Base-by-base conservation (phyloP, 2,888 invertebrate species). In the Notodonta dromedarius region DNA sequence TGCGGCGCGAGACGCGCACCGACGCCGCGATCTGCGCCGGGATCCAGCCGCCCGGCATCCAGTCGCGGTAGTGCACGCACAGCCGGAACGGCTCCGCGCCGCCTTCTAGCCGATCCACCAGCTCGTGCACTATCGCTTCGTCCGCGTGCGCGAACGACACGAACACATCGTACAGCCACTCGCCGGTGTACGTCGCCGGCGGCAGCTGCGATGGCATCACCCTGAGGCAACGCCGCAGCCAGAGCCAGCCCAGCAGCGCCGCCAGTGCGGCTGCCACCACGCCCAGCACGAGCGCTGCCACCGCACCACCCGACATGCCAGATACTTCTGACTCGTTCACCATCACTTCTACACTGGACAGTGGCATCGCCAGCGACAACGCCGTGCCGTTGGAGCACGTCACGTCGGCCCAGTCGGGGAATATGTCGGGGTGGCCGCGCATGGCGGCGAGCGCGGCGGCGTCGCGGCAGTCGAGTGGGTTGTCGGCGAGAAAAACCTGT, bases 131-230 rank as follows among this genome's bases (percentile, higher is more conserved):
- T 78, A 96, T 96, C 13, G 95, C 94, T 75, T 96, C 95, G 80
- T 97, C 97, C 81, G 95, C 94, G 79, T 96, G 96, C 4, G 97
- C 96, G 79, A 95, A 97, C 74, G 97, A 97, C 66, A 97, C 94
- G 82, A 97, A 97, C 0, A 96, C 97, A 83, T 97, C 97, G 83
- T 95, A 97, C 42, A n/a, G 6, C 46, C 46, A 46, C 46, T n/a
- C 46, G 46, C n/a, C 46, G n/a, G 46, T 5, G 5, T n/a, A 9
- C 5, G 46, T 4, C 42, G 46, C 46, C 46, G 46, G 11, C 24
- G 24, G 24, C 24, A 24, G 24, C 46, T 42, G 42, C 42, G 42
- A 9, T 42, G 42, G 11, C 11, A 4, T 1, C 11, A 12, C 42
- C 11, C 11, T 9, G 4, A 42, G 4, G 4, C 42, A 11, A 9